A percentile compares a stretch with the other conserved stretches of the same genome.
These are phyloP conservation scores for Regulus satrapa DNA, from an alignment of 2,113 vertebrate genomes.

Conservation along the genomic window DNA sequence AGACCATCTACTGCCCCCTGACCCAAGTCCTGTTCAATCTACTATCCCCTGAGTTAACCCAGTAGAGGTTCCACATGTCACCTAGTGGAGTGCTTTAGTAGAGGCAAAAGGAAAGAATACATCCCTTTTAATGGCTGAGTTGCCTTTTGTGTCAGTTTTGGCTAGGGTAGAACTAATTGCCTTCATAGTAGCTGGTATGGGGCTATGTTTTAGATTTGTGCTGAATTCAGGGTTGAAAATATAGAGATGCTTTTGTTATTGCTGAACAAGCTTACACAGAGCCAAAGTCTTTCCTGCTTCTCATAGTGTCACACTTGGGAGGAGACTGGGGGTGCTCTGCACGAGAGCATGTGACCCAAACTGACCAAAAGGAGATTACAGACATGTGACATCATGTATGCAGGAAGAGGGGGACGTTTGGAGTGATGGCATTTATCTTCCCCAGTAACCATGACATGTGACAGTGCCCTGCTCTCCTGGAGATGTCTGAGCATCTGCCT, in stretches of 20 bases:
- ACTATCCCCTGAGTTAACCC: background rate
- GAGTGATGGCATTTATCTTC: background rate
- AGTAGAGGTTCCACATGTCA: background rate
- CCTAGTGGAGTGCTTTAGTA: background rate
- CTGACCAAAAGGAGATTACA: background rate
- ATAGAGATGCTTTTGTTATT: background rate
- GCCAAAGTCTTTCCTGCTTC: background rate
- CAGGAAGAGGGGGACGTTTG: rapidly evolving
- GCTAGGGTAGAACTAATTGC: background rate
- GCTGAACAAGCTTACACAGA: background rate
- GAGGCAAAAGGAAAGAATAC: background rate
- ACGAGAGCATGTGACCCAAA: too few relatives aligned
- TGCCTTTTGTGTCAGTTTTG: background rate
- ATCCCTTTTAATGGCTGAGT: background rate
- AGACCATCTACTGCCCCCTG: background rate
- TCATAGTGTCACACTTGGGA: rapidly evolving
- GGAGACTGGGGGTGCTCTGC: too few relatives aligned
- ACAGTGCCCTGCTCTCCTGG: background rate
- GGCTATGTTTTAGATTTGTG: background rate
- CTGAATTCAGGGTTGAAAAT: background rate
- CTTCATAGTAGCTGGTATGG: background rate
- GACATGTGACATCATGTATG: background rate
- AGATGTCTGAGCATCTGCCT: background rate
- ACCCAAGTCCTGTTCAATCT: background rate
- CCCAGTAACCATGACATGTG: too few relatives aligned